phyloP scores from a whole-genome alignment of 2,797 vertebrate genomes.

The Peromyscus melanophrys region DNA sequence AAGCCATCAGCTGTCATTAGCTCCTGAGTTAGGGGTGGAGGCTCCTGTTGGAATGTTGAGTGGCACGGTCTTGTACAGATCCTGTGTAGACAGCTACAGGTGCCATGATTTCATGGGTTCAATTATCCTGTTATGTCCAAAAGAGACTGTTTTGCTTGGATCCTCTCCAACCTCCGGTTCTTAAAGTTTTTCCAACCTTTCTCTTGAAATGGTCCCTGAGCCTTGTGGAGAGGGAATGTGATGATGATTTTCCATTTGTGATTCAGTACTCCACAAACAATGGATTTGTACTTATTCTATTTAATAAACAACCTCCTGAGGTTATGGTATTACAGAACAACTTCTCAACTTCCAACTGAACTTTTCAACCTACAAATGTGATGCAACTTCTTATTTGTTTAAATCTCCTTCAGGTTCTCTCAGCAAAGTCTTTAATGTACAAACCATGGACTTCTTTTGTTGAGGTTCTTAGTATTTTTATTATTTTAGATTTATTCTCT shows the following conservation, averaged over 20 bases:
- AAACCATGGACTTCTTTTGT: neutral
- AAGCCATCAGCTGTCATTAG: neutral
- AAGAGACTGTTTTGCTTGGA: neutral
- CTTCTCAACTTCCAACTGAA: neutral
- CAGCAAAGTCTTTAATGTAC: neutral
- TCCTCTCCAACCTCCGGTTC: neutral
- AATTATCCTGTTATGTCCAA: neutral
- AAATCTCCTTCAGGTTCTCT: neutral
- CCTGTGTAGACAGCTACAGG: neutral
- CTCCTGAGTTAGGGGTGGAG: neutral
- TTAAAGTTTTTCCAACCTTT: neutral
- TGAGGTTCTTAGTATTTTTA: neutral
- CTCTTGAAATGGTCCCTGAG: neutral
- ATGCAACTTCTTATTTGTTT: neutral
- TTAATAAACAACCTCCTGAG: neutral
- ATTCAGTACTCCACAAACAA: neutral
- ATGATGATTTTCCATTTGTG: neutral
- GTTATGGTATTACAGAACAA: neutral
- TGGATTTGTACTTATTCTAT: neutral
- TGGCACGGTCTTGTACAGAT: neutral
- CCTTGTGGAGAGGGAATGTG: neutral
- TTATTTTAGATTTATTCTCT: neutral
- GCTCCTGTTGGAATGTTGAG: neutral
- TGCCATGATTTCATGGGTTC: neutral
- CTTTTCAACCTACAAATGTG: neutral